Base-by-base conservation (phyloP, 2,113 vertebrate species). In the Catharus fuscescens region DNA sequence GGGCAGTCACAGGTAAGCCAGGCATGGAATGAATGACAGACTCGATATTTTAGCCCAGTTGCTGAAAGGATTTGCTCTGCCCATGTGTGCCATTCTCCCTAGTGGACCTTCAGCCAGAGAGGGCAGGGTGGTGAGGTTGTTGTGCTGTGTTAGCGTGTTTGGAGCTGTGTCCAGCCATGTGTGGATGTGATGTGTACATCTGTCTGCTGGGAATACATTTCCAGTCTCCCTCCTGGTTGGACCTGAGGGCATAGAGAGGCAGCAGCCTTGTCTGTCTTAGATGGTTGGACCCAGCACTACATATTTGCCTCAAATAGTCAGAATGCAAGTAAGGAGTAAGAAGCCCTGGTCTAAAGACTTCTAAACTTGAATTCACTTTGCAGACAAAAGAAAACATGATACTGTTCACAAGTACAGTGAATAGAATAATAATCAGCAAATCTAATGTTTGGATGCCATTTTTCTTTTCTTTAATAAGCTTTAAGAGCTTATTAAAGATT, bases 381-480 rank as follows among this genome's bases (percentile, higher is more conserved):
- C 24, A 72, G 34, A 50, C 11, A 57, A 81, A 62, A 28, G 34
- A 20, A 8, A 32, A 81, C 78, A 50, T 19, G 0, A 42, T 59
- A 36, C 18, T 0, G 0, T 57, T 65, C 44, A 25, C 12, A 19
- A 71, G 14, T 47, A 26, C 9, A 56, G 40, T 25, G 14, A 50
- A 44, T 36, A 85, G 48, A 56, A 59, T 31, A 62, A 78, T 40
- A 25, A 42, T 40, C 47, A 78, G 28, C 10, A 88, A 78, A 59
- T 20, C 6, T 38, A 42, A 18, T 54, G 18, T 60, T 90, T 70
- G 24, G 14, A 52, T 70, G 25, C 17, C 10, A 8, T 66, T 81
- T 84, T 71, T 44, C 16, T 85, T 86, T 26, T 54, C 32, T 77
- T 88, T 87, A n/a, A 57, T 90, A 40, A 78, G 21, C 23, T 52